These are phyloP conservation scores for Drosophila baimaii DNA, from an alignment of 1,140 invertebrate species.

Conservation along the genomic window DNA sequence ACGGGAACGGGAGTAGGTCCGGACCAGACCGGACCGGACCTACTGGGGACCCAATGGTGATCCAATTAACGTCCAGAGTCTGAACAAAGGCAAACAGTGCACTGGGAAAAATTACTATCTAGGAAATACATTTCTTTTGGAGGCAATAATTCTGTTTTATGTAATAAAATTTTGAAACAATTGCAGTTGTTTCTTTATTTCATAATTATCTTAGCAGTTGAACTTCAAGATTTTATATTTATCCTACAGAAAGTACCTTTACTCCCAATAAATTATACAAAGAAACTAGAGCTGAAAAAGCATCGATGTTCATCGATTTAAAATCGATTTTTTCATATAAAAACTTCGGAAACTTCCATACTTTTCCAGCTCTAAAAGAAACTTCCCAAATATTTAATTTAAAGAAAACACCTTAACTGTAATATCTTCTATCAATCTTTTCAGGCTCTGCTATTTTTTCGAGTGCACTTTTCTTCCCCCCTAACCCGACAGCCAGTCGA, in stretches of 20 bases:
- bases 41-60: conserved; percentile 36
- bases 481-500: background rate
- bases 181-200: background rate
- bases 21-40: conserved; percentile 14
- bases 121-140: too few species aligned
- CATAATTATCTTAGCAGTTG: too few species aligned
- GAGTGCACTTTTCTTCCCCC: background rate
- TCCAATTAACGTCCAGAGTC: conserved; percentile 60
- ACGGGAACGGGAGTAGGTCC: conserved; percentile 26
- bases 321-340: too few species aligned
- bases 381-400: too few species aligned
- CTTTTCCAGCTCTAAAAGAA: too few species aligned
- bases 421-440: too few species aligned
- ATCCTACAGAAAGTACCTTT: background rate
- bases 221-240: background rate
- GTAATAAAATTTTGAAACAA: too few species aligned
- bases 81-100: conserved; percentile 32
- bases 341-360: too few species aligned
- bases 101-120: background rate
- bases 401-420: background rate
- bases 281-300: too few species aligned
- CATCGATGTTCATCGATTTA: too few species aligned
- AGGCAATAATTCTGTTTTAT: too few species aligned
- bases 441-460: background rate
- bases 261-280: background rate